Evolutionary conservation across 2,113 vertebrate genomes (phyloP).

Genomic region (Paradisaea rubra): DNA sequence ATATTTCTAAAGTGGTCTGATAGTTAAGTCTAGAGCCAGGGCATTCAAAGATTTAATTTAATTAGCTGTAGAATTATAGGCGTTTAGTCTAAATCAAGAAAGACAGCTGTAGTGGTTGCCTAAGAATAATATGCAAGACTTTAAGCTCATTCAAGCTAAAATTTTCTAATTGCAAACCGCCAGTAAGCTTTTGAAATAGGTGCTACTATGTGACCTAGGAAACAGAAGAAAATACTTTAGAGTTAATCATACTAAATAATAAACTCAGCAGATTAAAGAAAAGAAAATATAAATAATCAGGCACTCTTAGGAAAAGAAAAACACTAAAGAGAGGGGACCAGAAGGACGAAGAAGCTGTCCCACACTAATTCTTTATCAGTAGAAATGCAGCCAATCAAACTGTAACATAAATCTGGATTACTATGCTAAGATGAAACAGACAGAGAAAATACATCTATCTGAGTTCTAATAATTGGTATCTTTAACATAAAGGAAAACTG

Average conservation of each 20-base stretch:
- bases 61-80: conserved; percentile 39
- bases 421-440: background rate
- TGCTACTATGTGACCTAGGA: background rate
- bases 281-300: background rate
- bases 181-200: background rate
- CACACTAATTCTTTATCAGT: background rate
- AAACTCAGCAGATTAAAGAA: background rate
- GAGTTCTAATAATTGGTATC: background rate
- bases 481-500: conserved; percentile 8
- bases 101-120: background rate
- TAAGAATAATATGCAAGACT: background rate
- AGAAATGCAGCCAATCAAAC: background rate
- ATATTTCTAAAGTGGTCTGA: conserved; percentile 19
- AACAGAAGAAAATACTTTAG: background rate
- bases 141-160: background rate
- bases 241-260: background rate
- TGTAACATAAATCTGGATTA: background rate
- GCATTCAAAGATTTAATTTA: conserved; percentile 34
- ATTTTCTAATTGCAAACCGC: background rate
- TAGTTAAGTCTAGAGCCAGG: conserved; percentile 18
- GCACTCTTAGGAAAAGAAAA: background rate
- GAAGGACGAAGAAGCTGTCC: background rate
- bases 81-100: conserved; percentile 21
- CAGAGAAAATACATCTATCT: background rate
- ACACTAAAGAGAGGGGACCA: background rate